Percentiles rank a stretch among this genome's conserved stretches.
phyloP scores from a whole-genome alignment of 2,888 invertebrate species.

The Dendrolimus pini region DNA sequence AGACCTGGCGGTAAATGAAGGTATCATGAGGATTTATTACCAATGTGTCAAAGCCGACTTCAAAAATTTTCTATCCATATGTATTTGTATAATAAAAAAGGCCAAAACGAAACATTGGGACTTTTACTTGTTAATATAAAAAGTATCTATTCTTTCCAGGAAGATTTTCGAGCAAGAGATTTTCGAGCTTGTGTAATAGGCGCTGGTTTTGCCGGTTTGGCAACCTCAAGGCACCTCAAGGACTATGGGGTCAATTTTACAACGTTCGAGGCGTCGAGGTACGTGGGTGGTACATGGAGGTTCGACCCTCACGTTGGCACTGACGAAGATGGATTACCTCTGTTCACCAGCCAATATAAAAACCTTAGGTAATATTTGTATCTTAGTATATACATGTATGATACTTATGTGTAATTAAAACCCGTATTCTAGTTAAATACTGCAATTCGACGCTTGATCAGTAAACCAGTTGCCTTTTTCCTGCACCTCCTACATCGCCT shows the following conservation, averaged over 20 bases:
- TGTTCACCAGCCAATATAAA: conserved; percentile 89
- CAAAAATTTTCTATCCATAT: no score
- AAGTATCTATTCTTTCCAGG: conserved; percentile 24
- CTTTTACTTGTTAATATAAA: no score
- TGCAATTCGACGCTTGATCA: no score
- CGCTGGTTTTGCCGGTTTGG: conserved; percentile 85
- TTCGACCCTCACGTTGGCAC: conserved; percentile 80
- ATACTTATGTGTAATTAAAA: no score
- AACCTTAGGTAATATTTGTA: conserved; percentile 68
- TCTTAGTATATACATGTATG: not conserved
- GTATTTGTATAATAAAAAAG: no score
- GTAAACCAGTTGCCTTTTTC: no score
- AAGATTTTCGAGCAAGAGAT: conserved; percentile 10
- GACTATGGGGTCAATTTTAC: conserved; percentile 68
- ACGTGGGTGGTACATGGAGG: conserved; percentile 88
- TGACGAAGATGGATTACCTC: conserved; percentile 80
- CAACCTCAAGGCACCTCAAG: conserved; percentile 77
- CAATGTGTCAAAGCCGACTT: no score
- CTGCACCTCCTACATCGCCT: no score
- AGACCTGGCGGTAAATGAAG: no score
- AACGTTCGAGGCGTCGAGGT: conserved; percentile 81
- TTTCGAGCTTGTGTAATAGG: conserved; percentile 78
- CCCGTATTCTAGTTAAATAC: no score
- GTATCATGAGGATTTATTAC: no score
- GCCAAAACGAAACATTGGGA: no score